Evolutionary conservation across 2,797 vertebrate species (phyloP), one percentile per base, ranked within the genome.

Genomic region (Sardinella longiceps): DNA sequence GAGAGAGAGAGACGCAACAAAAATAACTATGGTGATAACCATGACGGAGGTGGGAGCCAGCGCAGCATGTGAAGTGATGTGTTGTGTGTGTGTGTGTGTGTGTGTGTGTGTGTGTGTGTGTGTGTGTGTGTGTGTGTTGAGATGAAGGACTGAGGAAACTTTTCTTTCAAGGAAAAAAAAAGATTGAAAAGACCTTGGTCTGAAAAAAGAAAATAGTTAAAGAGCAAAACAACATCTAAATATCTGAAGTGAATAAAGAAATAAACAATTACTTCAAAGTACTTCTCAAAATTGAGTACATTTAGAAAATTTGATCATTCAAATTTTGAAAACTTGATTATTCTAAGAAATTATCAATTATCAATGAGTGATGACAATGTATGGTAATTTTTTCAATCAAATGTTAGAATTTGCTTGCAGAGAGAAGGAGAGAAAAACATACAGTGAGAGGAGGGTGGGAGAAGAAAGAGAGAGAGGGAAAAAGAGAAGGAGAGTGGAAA

Each of bases 1-100:
- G 77, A 45, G n/a, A n/a, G n/a, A n/a, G n/a, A 85, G 86, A 87
- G 84, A 87, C 86, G 56, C 53, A 84, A 39, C 23, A 33, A 82
- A 56, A 50, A 74, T 63, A 66, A 88, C 85, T 77, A 43, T 77
- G 70, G 70, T 77, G 70, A 77, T 74, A 37, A 20, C 30, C 30
- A 37, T 77, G 20, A 43, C 70, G 12, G 37, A 77, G 33, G 70
- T 23, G 9, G 33, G 18, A 43, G 23, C 20, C 7, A 39, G 20
- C 7, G 39, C 33, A 77, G 70, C 46, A 48, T 48, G 46, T 48
- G 70, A 77, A 10, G 51, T 20, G 70, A 77, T 23, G 33, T 18
- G 70, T 77, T 23, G 39, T n/a, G n/a, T n/a, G n/a, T n/a, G n/a
- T n/a, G n/a, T n/a, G n/a, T n/a, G n/a, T n/a, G n/a, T n/a, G n/a